These are phyloP conservation scores for Anguilla rostrata DNA, from an alignment of 2,113 vertebrate genomes.

Conservation along the genomic window DNA sequence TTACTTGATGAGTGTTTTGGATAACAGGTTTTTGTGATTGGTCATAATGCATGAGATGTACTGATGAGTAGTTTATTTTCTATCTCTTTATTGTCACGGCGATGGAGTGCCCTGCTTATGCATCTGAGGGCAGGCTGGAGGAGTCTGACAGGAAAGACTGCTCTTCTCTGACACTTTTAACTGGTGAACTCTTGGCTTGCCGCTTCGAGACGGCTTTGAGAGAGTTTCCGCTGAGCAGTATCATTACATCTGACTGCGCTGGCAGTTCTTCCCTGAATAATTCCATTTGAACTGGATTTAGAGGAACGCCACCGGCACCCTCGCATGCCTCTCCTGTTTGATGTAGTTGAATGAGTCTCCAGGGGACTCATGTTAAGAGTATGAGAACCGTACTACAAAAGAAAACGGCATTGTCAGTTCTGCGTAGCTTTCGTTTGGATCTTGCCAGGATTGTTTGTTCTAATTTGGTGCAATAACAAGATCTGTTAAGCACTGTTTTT, in stretches of 20 bases:
- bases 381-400: constrained; percentile 56
- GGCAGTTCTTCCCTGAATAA: constrained; percentile 69
- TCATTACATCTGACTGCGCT: constrained; percentile 67
- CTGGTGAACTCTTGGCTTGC: constrained; percentile 28
- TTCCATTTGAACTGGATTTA: constrained; percentile 74
- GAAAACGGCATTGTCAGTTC: constrained; percentile 51
- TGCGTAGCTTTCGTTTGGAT: constrained; percentile 37
- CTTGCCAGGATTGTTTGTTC: constrained; percentile 55
- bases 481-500: neutral
- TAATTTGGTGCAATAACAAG: constrained; percentile 35
- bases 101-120: constrained; percentile 1
- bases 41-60: no score
- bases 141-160: constrained; percentile 23
- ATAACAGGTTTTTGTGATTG: no score
- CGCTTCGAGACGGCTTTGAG: constrained; percentile 66
- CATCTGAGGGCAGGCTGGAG: neutral
- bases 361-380: constrained; percentile 57
- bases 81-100: constrained; percentile 25
- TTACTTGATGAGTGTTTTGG: no score
- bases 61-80: constrained; percentile 26
- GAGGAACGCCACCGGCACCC: constrained; percentile 65
- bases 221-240: constrained; percentile 64
- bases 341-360: constrained; percentile 66
- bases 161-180: constrained; percentile 17
- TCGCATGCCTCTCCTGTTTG: constrained; percentile 68